These are phyloP conservation scores for Cydia pomonella DNA, from an alignment of 1,140 invertebrate genomes.

Conservation along the genomic window DNA sequence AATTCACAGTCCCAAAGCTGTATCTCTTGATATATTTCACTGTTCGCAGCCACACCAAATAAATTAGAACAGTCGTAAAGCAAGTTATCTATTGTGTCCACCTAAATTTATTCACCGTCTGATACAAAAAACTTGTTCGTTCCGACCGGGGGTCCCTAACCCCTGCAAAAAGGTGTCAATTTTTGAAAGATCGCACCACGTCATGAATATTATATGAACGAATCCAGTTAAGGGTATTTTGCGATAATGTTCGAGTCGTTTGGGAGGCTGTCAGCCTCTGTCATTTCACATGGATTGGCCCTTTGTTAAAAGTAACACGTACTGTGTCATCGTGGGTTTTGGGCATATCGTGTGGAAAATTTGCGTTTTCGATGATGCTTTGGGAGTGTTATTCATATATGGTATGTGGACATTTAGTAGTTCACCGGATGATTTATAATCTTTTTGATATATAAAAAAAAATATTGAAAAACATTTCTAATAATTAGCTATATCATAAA, in stretches of 20 bases:
- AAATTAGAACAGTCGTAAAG: constrained; percentile 61
- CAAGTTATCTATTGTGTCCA: constrained; percentile 51
- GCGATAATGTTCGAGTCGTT: constrained; percentile 77
- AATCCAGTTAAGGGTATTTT: constrained; percentile 79
- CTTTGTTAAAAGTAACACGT: constrained; percentile 80
- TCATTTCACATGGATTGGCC: constrained; percentile 78
- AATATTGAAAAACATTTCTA: too few species aligned
- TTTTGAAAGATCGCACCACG: constrained; percentile 79
- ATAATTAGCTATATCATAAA: too few species aligned
- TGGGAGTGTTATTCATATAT: not conserved
- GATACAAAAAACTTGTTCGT: constrained; percentile 76
- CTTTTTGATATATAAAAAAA: too few species aligned
- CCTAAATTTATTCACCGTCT: constrained; percentile 74
- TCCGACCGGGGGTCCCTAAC: constrained; percentile 52
- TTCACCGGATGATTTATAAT: too few species aligned
- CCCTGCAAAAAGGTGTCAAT: constrained; percentile 75
- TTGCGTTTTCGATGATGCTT: constrained; percentile 48
- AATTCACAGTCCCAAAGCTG: constrained; percentile 19
- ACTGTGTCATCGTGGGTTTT: constrained; percentile 63
- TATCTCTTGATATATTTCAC: constrained; percentile 21
- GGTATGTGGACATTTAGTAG: constrained; percentile 38
- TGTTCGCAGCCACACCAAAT: constrained; percentile 35
- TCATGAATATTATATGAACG: constrained; percentile 80
- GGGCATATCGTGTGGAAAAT: constrained; percentile 69
- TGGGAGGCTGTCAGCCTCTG: constrained; percentile 77